Evolutionary conservation across 1,140 invertebrate species (phyloP), one percentile per base, ranked within the genome.

Genomic region (Neelides sp.): DNA sequence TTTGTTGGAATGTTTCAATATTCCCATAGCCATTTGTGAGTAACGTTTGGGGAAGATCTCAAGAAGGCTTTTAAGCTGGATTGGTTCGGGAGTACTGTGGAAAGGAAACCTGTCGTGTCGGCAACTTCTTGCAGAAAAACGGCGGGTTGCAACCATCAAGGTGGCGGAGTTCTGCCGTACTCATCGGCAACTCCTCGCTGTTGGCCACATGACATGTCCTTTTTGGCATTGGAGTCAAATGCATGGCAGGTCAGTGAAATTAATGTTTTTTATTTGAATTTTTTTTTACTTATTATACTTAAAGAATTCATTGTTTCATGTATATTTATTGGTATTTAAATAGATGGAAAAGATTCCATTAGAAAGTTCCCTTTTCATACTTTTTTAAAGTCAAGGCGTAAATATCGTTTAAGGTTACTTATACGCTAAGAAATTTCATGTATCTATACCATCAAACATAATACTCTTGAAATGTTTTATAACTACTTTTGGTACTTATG

Each of bases 141-240:
- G 50, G 54, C 54, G 50, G 54, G 54, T 35, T 52, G 50, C 23
- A 48, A 57, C 50, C 54, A 56, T 56, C 54, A 57, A 49, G 45
- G 49, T 52, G 49, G 49, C 49, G 54, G 54, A 52, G 54, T 56
- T 30, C 34, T 56, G 49, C 54, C 54, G 36, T 56, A 52, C 34
- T 32, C 52, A 36, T 52, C 57, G 44, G 50, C 54, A 48, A 49
- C 50, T 39, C 53, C 50, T 20, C 50, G 57, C 47, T 55, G 57
- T 34, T 59, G 57, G 57, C 57, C 57, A 46, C 57, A 59, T 50
- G 57, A 59, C 32, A 59, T 59, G 57, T 52, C 50, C 23, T 59
- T 59, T 27, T 37, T 59, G 23, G 57, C 57, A 37, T 53, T 58
- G 7, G 57, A 58, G 44, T 58, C 56, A 22, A 55, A 55, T 27